phyloP scores from a whole-genome alignment of 2,888 invertebrate species.

The Aricia artaxerxes region DNA sequence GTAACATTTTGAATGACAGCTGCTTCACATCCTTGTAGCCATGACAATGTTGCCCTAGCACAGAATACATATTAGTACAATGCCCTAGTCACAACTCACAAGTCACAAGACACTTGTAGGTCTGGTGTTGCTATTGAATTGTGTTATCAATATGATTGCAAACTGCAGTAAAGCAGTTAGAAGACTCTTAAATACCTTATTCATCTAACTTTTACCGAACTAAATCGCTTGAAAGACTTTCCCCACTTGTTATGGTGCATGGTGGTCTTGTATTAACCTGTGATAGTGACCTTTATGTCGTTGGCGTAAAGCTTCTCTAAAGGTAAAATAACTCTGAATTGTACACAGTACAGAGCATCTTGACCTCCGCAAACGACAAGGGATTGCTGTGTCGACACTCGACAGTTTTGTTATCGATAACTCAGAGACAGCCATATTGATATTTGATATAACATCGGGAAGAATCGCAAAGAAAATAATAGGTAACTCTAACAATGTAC shows the following conservation, averaged over 20 bases:
- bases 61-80: too few species aligned
- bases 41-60: too few species aligned
- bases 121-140: too few species aligned
- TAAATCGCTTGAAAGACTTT: neutral
- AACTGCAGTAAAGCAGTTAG: too few species aligned
- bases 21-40: too few species aligned
- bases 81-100: too few species aligned
- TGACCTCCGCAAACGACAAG: neutral
- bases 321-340: neutral
- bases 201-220: neutral
- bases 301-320: neutral
- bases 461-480: too few species aligned
- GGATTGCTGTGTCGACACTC: neutral
- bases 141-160: too few species aligned
- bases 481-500: too few species aligned
- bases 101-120: too few species aligned
- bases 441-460: too few species aligned
- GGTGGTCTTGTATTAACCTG: neutral
- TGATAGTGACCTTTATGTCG: neutral
- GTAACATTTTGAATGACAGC: too few species aligned
- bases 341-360: neutral
- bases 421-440: neutral
- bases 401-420: neutral
- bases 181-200: neutral
- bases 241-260: neutral